Evolutionary conservation across 2,797 vertebrate species (phyloP).

Genomic region (Gymnodraco acuticeps): DNA sequence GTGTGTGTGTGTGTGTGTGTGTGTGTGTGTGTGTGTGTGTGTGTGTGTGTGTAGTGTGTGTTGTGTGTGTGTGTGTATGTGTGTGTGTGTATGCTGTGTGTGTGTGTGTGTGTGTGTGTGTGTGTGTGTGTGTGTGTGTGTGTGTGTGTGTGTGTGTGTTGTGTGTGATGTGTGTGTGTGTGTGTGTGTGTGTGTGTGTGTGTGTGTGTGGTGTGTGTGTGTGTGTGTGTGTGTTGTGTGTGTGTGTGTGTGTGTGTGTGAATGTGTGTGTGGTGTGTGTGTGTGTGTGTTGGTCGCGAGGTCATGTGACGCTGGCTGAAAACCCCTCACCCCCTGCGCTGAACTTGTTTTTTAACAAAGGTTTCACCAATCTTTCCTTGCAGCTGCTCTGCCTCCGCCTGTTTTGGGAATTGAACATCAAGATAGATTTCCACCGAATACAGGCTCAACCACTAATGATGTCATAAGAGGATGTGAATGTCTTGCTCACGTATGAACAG

Average conservation of each 20-base stretch:
- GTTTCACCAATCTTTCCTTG: conserved; percentile 65
- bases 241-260: conserved; percentile 1
- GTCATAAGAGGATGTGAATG: conserved; percentile 74
- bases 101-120: too few species aligned
- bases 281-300: conserved; percentile 18
- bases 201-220: background rate
- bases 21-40: too few species aligned
- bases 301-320: conserved; percentile 63
- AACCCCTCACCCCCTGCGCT: conserved; percentile 17
- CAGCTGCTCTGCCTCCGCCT: conserved; percentile 63
- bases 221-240: too few species aligned
- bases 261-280: background rate
- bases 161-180: too few species aligned
- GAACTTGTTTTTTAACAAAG: conserved; percentile 49
- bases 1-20: too few species aligned
- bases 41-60: too few species aligned
- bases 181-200: background rate
- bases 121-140: too few species aligned
- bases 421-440: conserved; percentile 75
- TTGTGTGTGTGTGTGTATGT: conserved; percentile 17
- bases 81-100: background rate
- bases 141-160: too few species aligned
- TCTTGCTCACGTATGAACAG: conserved; percentile 16
- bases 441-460: conserved; percentile 54
- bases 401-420: conserved; percentile 51